Evolutionary conservation across 2,797 vertebrate genomes (phyloP).

Genomic region (Amblyraja radiata): DNA sequence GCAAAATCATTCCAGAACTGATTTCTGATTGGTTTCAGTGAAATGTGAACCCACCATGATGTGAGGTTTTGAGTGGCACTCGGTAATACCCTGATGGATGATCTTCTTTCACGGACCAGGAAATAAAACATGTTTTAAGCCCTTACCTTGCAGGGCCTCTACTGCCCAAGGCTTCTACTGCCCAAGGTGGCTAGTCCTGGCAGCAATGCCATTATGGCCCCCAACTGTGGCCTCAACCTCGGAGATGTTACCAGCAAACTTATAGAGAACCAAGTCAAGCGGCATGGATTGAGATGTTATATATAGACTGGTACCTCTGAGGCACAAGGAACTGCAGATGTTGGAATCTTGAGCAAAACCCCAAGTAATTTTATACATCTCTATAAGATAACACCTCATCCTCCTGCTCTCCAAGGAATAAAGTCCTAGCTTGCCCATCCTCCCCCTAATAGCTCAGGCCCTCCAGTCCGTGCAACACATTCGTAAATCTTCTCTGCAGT

Average conservation of each 20-base stretch:
- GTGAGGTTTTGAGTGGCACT: background rate
- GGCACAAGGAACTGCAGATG: background rate
- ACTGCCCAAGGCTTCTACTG: background rate
- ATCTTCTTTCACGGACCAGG: background rate
- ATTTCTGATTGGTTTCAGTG: background rate
- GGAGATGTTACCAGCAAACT: background rate
- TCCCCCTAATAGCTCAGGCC: too few relatives aligned
- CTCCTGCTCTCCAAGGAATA: too few relatives aligned
- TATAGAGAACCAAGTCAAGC: background rate
- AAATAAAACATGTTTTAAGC: background rate
- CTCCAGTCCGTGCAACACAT: too few relatives aligned
- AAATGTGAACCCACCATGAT: background rate
- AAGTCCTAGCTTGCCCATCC: too few relatives aligned
- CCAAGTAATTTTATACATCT: too few relatives aligned
- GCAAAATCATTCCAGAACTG: background rate
- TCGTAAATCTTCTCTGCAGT: too few relatives aligned
- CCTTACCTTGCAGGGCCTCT: background rate
- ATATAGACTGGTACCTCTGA: background rate
- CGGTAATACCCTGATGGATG: background rate
- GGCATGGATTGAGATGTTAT: background rate
- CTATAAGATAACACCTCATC: too few relatives aligned
- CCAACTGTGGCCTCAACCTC: background rate
- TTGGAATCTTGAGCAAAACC: too few relatives aligned
- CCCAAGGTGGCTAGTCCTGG: background rate
- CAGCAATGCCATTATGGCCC: background rate